A percentile compares a stretch with the other conserved stretches of the same genome.
Conservation (phyloP, 2,113 vertebrate species). For the Numida meleagris region DNA sequence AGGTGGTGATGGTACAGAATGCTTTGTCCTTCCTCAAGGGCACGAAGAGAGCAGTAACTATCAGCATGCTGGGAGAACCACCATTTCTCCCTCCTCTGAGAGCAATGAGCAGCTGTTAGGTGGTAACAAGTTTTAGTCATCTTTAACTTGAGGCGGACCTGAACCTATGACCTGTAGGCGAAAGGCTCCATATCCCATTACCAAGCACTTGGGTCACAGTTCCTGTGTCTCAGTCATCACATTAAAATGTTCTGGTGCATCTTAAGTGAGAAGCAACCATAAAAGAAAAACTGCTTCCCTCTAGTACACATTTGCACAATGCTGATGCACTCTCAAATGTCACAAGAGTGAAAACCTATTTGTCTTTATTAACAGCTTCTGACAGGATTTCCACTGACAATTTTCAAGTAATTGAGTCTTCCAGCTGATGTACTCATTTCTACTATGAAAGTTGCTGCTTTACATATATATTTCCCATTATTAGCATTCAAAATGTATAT, state of each 20-base stretch:
- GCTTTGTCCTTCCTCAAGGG: background rate
- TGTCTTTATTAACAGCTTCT: background rate
- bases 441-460: background rate
- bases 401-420: background rate
- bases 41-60: background rate
- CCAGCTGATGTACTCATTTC: background rate
- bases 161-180: conserved; percentile 20
- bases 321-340: background rate
- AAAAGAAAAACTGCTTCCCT: background rate
- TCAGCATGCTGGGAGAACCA: background rate
- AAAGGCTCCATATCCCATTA: conserved; percentile 27
- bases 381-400: background rate
- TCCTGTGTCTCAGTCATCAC: background rate
- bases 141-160: conserved; percentile 21
- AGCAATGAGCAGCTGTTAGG: conserved; percentile 17
- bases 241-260: background rate
- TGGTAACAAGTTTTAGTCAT: conserved; percentile 9
- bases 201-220: background rate
- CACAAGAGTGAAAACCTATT: background rate
- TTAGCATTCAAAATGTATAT: background rate
- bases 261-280: background rate
- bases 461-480: background rate
- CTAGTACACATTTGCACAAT: background rate
- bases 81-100: background rate
- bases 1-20: background rate